Base-by-base conservation (phyloP, 1,140 invertebrate species). In the Pogonognathellus flavescens region DNA sequence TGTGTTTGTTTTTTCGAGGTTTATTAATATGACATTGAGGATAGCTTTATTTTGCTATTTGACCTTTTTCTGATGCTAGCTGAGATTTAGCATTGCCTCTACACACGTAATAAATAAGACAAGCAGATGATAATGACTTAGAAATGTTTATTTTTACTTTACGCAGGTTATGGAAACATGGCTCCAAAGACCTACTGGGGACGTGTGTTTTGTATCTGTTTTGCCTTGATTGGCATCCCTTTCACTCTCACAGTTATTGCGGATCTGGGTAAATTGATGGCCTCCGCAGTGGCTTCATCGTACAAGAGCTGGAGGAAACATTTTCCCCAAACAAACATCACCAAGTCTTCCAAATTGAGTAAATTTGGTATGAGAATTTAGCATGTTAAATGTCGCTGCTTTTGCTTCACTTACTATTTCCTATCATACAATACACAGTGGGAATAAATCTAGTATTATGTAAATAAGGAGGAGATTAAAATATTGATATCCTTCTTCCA, bases 141-240 rank as follows among this genome's bases (percentile, higher is more conserved):
- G 31, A 41, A 41, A 41, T 70, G 20, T 20, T 70, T 20, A 22
- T 70, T 70, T 70, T 70, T 31, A 49, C 25, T 76, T 50, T 55
- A 49, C 92, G 86, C 90, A 97, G 97, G 97, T 84, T 99, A 99
- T 91, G 98, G 98, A 70, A 97, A 99, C 90, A 96, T 98, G 87
- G 96, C 96, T 14, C 97, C 98, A 0, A 94, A 94, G 52, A 98
- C 97, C 4, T 93, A 93, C 84, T 92, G 93, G 90, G 98, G 98
- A 10, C 93, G 96, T 83, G 91, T 95, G 31, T 96, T 98, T 89
- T 98, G 97, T 90, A 97, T 99, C 70, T 91, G 97, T 16, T 99
- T 98, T 90, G 97, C 97, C 10, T 92, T 98, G 66, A 93, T 99
- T 55, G 84, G 87, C 16, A 97, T 98, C 89, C 97, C 97, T 1